Evolutionary conservation across 2,888 invertebrate genomes (phyloP).

Genomic region (Lasioglossum morio): DNA sequence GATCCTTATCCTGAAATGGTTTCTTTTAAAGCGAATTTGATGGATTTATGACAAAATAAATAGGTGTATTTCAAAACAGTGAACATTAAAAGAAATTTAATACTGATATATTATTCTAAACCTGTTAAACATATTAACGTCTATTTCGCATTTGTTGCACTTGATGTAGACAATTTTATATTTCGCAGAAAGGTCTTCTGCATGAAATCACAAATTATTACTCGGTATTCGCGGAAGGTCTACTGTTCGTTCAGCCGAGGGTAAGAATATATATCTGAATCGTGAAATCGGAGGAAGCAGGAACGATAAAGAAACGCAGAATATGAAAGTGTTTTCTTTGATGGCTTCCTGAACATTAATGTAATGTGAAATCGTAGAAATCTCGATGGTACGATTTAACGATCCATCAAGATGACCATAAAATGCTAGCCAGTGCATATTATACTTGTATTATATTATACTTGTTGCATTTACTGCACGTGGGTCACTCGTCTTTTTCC

Average conservation of each 20-base stretch:
- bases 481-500: neutral
- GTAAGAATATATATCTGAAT: neutral
- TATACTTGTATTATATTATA: neutral
- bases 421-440: slow-evolving; percentile 4
- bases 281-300: neutral
- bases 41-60: too few species aligned
- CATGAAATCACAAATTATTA: neutral
- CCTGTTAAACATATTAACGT: too few species aligned
- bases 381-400: slow-evolving; percentile 6
- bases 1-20: too few species aligned
- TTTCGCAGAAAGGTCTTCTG: too few species aligned
- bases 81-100: too few species aligned
- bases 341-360: neutral
- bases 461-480: neutral
- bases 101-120: too few species aligned
- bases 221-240: neutral
- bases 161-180: too few species aligned
- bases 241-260: neutral
- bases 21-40: too few species aligned
- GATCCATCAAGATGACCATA: neutral
- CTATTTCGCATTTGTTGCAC: too few species aligned
- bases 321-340: slow-evolving; percentile 5
- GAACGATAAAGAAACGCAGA: neutral
- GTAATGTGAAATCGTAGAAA: slow-evolving; percentile 11
- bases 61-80: too few species aligned